Conservation (phyloP, 2,797 vertebrate species). For the Sitta carolinensis region DNA sequence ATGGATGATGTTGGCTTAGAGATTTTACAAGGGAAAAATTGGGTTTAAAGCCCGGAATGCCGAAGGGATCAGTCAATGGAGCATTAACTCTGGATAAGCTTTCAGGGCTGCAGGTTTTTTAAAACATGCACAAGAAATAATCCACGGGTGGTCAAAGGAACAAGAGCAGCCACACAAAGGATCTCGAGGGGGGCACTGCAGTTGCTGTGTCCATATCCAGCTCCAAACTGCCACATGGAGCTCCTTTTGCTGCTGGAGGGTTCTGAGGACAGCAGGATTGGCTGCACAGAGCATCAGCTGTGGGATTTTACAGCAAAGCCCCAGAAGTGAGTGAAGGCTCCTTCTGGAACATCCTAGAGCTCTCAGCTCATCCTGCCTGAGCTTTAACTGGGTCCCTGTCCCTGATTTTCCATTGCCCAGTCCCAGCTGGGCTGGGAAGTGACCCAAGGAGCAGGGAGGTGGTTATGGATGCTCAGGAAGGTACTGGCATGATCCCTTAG, state of each 20-base stretch:
- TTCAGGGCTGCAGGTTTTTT: neutral
- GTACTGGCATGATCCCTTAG: neutral
- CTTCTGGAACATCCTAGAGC: neutral
- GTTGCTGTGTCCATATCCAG: neutral
- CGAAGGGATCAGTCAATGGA: neutral
- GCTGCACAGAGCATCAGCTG: neutral
- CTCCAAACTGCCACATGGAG: neutral
- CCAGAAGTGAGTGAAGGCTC: neutral
- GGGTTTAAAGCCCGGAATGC: neutral
- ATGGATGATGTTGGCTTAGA: neutral
- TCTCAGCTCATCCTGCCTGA: neutral
- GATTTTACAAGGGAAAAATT: neutral
- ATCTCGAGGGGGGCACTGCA: neutral
- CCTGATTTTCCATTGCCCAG: neutral
- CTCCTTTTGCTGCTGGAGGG: neutral
- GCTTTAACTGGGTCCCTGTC: neutral
- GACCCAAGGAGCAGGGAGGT: neutral
- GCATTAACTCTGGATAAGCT: neutral
- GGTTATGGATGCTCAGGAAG: neutral
- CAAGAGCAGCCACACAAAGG: neutral
- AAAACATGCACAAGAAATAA: neutral
- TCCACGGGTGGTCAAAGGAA: neutral
- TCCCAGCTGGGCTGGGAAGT: neutral
- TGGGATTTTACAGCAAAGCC: neutral
- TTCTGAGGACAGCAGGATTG: neutral